These are phyloP conservation scores for Antennarius maculatus DNA, from an alignment of 2,797 vertebrate species.

Conservation along the genomic window DNA sequence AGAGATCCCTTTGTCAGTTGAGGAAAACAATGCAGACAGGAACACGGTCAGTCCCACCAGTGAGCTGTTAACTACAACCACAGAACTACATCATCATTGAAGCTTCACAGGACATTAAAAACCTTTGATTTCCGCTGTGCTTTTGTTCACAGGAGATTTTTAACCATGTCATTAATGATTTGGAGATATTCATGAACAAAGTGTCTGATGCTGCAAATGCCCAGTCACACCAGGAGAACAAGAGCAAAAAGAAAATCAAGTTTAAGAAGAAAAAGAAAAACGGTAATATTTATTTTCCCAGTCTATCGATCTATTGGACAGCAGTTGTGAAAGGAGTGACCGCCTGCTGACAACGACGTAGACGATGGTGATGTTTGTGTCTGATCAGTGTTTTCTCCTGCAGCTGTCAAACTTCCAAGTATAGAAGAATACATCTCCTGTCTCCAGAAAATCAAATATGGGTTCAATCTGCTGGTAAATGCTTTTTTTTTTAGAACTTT, in stretches of 20 bases:
- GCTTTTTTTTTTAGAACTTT: not conserved
- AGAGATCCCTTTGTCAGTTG: not conserved
- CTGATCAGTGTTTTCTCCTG: conserved; percentile 15
- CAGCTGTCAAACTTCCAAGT: conserved; percentile 54
- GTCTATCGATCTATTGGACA: not conserved
- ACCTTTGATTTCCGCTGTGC: not conserved
- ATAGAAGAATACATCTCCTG: conserved; percentile 66
- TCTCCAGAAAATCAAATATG: conserved; percentile 85
- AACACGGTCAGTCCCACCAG: conserved; percentile 62
- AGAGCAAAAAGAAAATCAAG: conserved; percentile 58
- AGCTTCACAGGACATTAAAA: not conserved
- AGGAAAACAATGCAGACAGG: conserved; percentile 33
- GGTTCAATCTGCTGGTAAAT: conserved; percentile 83
- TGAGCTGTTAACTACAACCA: not conserved
- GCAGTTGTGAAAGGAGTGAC: not conserved
- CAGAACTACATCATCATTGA: not conserved
- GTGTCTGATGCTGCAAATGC: conserved; percentile 18
- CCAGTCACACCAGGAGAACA: not conserved
- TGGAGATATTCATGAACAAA: conserved; percentile 75
- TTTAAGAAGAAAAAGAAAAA: conserved; percentile 50
- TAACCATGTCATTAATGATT: conserved; percentile 79
- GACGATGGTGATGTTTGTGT: not conserved
- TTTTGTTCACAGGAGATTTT: conserved; percentile 77
- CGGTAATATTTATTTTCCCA: conserved; percentile 43
- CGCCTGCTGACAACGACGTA: not conserved